Evolutionary conservation across 2,113 vertebrate species (phyloP).

Genomic region (Archilochus colubris): DNA sequence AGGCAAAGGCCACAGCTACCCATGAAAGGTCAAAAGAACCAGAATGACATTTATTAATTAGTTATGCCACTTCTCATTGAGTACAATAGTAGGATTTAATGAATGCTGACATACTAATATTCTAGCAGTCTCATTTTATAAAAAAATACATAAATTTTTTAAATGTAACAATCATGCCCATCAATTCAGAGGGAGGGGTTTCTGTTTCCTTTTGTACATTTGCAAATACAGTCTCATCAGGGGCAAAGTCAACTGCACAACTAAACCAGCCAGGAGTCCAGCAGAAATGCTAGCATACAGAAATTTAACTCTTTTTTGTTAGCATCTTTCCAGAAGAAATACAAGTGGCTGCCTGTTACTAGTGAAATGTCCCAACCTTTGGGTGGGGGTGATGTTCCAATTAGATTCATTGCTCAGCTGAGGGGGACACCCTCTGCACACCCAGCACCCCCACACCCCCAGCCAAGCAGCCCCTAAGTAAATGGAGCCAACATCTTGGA

Average conservation of each 20-base stretch:
- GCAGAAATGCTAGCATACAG: not conserved
- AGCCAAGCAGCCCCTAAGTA: accelerated
- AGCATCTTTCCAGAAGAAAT: not conserved
- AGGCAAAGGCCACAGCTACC: not conserved
- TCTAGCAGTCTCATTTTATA: not conserved
- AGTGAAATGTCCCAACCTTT: not conserved
- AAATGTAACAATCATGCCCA: not conserved
- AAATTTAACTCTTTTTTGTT: not conserved
- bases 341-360: accelerated
- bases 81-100: not conserved
- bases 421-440: not conserved
- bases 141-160: not conserved
- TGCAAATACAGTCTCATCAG: not conserved
- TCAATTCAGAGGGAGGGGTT: not conserved
- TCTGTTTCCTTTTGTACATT: not conserved
- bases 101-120: not conserved
- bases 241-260: not conserved
- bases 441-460: not conserved
- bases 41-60: not conserved
- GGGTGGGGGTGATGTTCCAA: not conserved
- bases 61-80: not conserved
- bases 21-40: not conserved
- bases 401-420: accelerated
- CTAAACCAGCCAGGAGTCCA: not conserved
- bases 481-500: not conserved